A percentile compares a stretch with the other conserved stretches of the same genome.
phyloP scores from a whole-genome alignment of 2,797 vertebrate genomes.

The Rhinoraja longicauda region DNA sequence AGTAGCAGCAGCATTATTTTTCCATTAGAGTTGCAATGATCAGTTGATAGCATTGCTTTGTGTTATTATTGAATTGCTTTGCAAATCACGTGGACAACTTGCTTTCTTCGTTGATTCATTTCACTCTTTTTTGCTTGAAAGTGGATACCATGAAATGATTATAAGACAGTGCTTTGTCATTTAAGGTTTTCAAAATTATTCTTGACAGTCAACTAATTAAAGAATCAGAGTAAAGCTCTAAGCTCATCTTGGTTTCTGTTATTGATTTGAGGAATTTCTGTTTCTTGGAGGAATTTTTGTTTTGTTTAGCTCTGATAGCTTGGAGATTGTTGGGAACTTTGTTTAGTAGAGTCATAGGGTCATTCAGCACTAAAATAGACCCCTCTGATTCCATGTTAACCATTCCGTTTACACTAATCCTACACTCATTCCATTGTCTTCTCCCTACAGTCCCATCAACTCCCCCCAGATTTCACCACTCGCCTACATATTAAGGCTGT shows the following conservation, averaged over 20 bases:
- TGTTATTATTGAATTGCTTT: not conserved
- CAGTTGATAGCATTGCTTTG: not conserved
- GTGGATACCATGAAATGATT: not conserved
- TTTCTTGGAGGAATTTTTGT: not conserved
- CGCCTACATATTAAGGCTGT: too few relatives aligned
- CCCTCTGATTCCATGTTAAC: too few relatives aligned
- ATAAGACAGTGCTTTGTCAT: not conserved
- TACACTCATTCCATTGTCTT: too few relatives aligned
- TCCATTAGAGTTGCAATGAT: not conserved
- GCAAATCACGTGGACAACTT: not conserved
- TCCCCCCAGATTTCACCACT: too few relatives aligned
- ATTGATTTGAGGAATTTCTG: not conserved
- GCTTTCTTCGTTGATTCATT: not conserved
- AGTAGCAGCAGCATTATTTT: not conserved
- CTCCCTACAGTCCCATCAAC: too few relatives aligned
- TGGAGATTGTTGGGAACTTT: not conserved
- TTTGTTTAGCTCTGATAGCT: not conserved
- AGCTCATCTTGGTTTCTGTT: not conserved
- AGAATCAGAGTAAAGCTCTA: not conserved
- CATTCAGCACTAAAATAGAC: too few relatives aligned
- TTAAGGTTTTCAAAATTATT: not conserved
- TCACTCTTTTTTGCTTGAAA: not conserved
- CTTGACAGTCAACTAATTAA: not conserved
- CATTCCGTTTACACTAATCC: too few relatives aligned
- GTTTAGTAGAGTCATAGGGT: not conserved